Evolutionary conservation across 2,888 invertebrate genomes (phyloP).

Genomic region (Dugesia japonica): DNA sequence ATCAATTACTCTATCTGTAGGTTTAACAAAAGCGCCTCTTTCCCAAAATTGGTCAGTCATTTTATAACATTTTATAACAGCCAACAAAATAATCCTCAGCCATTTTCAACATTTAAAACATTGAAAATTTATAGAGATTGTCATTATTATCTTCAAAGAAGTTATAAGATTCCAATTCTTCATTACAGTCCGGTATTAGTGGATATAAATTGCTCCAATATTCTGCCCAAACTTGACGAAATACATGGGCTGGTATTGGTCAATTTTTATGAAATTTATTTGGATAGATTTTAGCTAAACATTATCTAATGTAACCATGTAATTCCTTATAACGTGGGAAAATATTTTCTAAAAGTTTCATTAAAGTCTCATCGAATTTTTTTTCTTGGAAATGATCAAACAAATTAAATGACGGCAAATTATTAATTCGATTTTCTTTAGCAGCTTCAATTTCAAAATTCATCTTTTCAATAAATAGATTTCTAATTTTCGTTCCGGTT

Average conservation of each 20-base stretch:
- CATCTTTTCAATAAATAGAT: conserved; percentile 31
- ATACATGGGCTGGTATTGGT: conserved; percentile 35
- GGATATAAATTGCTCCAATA: conserved; percentile 33
- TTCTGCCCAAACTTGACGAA: conserved; percentile 37
- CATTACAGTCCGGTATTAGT: background rate
- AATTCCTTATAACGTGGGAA: conserved; percentile 44
- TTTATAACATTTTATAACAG: conserved; percentile 33
- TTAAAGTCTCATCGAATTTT: conserved; percentile 38
- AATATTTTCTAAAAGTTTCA: conserved; percentile 39
- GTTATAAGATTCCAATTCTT: background rate
- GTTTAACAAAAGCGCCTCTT: conserved; percentile 28
- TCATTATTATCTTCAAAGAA: too few species aligned
- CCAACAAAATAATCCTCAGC: conserved; percentile 36
- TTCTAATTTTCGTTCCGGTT: conserved; percentile 36
- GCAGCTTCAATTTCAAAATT: conserved; percentile 21
- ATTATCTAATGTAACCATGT: conserved; percentile 43
- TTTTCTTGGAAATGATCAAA: conserved; percentile 34
- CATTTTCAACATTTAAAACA: conserved; percentile 29
- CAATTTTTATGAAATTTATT: conserved; percentile 35
- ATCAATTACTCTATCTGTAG: conserved; percentile 29
- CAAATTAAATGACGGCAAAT: background rate
- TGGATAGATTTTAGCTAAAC: conserved; percentile 36
- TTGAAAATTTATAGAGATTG: too few species aligned
- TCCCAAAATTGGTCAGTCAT: conserved; percentile 36
- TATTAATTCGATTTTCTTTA: background rate